These are phyloP conservation scores for Saccopteryx leptura DNA, from an alignment of 2,113 vertebrate genomes.

Conservation along the genomic window DNA sequence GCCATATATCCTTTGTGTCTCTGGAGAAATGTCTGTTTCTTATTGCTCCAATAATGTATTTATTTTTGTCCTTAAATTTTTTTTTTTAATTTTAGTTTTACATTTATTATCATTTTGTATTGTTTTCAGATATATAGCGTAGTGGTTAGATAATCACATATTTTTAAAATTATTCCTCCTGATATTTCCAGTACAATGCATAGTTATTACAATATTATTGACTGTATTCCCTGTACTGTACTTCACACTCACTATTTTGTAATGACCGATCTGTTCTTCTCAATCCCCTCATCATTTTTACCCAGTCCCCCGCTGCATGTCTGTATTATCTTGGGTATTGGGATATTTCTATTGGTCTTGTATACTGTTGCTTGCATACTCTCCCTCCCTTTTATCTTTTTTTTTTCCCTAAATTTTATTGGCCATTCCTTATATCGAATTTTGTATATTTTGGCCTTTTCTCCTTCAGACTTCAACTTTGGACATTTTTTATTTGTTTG, in stretches of 20 bases:
- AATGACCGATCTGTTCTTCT: background rate
- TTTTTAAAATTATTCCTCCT: background rate
- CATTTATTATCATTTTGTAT: background rate
- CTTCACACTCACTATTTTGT: background rate
- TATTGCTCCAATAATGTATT: conserved; percentile 1
- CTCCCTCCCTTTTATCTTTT: background rate
- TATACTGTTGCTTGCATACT: background rate
- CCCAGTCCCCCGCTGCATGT: background rate
- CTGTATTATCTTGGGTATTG: background rate
- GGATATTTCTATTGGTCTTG: background rate
- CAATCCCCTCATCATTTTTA: background rate
- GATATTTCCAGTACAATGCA: background rate
- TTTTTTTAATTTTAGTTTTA: background rate
- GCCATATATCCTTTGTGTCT: background rate
- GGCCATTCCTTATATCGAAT: background rate
- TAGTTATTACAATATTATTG: background rate
- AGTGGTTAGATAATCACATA: background rate
- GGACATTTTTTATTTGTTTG: background rate
- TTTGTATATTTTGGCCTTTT: background rate
- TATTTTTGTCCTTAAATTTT: background rate
- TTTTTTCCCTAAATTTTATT: conserved; percentile 7
- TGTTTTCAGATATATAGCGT: background rate
- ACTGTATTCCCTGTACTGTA: background rate
- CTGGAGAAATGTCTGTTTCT: background rate
- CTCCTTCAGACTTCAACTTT: background rate